Base-by-base conservation (phyloP, 2,113 vertebrate species). In the Tapirus terrestris region DNA sequence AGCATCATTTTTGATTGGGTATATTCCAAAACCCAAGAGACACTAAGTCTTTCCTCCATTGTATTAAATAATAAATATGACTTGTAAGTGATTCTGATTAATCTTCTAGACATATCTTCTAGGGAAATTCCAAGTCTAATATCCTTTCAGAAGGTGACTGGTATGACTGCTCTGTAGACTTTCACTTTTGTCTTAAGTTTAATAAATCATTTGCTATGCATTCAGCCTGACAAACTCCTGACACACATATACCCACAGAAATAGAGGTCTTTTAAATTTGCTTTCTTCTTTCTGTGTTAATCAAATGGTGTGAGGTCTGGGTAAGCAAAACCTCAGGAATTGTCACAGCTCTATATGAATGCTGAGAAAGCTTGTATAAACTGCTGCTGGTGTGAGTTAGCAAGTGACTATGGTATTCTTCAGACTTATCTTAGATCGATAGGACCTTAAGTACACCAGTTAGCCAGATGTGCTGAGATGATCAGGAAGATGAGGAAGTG, bases 1-100 rank as follows among this genome's bases (percentile, higher is more conserved):
- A 88, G 23, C 8, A 81, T 85, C 68, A 82, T 13, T 82, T 88
- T 93, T 67, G 8, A 82, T 21, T 76, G 63, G 61, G 18, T 43
- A 63, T 60, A 90, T 68, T 96, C 82, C 20, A 94, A 96, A 72
- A 76, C 6, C 17, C 45, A 82, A 60, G 29, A 82, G 82, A 80
- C 91, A 97, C 61, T 88, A 84, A 39, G 60, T 92, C 21, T 92
- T 89, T 96, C 11, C 23, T 58, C 53, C 63, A 80, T 63, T 75
- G 39, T 61, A 91, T 86, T 97, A 89, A 97, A 86, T 96, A 96
- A 92, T 63, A 89, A 85, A 85, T 93, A 86, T 48, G 6, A 45
- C 79, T 81, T 75, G 60, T 87, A 96, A 92, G 43, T 93, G 51
- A 95, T 83, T 93, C 58, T 97, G 61, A 83, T 80, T 58, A 96